These are phyloP conservation scores for Cossypha caffra DNA, from an alignment of 2,797 vertebrate genomes.

Conservation along the genomic window DNA sequence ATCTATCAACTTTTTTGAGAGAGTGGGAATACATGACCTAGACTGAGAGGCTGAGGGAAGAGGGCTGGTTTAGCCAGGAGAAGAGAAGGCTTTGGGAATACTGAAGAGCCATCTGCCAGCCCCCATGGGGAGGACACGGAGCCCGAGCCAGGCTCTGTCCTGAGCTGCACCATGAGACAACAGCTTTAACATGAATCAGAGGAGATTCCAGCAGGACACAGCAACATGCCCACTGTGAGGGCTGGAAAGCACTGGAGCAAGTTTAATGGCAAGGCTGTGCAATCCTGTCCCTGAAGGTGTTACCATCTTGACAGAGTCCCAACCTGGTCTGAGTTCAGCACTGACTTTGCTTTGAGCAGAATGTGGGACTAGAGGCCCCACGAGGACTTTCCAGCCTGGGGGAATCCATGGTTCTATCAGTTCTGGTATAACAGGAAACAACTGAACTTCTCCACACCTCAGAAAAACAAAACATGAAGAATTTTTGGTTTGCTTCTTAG, in stretches of 20 bases:
- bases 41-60: background rate
- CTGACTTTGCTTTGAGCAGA: background rate
- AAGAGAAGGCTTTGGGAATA: background rate
- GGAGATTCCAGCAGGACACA: background rate
- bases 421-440: background rate
- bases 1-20: background rate
- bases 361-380: background rate
- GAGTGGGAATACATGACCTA: background rate
- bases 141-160: accelerated
- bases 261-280: background rate
- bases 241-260: background rate
- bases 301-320: background rate
- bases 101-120: background rate
- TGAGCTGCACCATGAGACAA: background rate
- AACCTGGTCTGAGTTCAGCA: background rate
- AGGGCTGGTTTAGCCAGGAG: background rate
- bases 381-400: background rate
- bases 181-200: accelerated
- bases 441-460: background rate
- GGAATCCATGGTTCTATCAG: background rate
- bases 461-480: background rate
- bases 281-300: background rate
- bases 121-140: accelerated
- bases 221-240: accelerated
- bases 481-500: background rate